Percentiles rank a stretch among this genome's conserved stretches.
These are phyloP conservation scores for Mycalesis mineus DNA, from an alignment of 2,888 invertebrate species.

Conservation along the genomic window DNA sequence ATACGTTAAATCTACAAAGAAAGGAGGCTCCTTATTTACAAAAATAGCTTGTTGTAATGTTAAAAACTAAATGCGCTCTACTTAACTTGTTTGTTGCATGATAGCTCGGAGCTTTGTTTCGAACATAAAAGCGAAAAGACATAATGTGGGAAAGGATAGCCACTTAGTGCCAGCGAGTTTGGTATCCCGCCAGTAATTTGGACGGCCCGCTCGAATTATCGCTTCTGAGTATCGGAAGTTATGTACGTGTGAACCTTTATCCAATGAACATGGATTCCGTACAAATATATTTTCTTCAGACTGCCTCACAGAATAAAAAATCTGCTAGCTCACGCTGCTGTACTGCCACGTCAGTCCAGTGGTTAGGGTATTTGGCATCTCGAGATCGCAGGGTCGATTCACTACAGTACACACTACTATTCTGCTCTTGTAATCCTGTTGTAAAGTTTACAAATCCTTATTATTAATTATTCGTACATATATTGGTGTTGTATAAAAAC, in stretches of 20 bases:
- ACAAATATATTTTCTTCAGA: background rate
- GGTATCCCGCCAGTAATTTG: constrained; percentile 18
- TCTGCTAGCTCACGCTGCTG: too few species aligned
- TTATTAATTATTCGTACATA: too few species aligned
- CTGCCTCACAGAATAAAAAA: too few species aligned
- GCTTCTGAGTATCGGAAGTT: constrained; percentile 15
- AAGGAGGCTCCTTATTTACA: background rate
- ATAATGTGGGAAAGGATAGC: constrained; percentile 3
- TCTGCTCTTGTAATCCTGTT: too few species aligned
- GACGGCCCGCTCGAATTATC: constrained; percentile 12
- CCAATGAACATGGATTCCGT: background rate
- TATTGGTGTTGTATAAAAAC: too few species aligned
- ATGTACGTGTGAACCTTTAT: background rate
- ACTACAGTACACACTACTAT: too few species aligned
- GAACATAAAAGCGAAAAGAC: background rate
- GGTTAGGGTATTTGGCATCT: too few species aligned
- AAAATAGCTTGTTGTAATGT: background rate
- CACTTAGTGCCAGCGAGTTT: constrained; percentile 10
- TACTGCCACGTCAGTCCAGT: too few species aligned
- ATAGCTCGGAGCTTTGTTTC: background rate
- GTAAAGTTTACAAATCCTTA: too few species aligned
- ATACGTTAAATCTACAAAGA: background rate
- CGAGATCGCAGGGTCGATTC: too few species aligned
- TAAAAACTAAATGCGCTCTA: background rate
- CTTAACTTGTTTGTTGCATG: background rate